Evolutionary conservation across 2,113 vertebrate species (phyloP), one percentile per base, ranked within the genome.

Genomic region (Trichomycterus rosablanca): DNA sequence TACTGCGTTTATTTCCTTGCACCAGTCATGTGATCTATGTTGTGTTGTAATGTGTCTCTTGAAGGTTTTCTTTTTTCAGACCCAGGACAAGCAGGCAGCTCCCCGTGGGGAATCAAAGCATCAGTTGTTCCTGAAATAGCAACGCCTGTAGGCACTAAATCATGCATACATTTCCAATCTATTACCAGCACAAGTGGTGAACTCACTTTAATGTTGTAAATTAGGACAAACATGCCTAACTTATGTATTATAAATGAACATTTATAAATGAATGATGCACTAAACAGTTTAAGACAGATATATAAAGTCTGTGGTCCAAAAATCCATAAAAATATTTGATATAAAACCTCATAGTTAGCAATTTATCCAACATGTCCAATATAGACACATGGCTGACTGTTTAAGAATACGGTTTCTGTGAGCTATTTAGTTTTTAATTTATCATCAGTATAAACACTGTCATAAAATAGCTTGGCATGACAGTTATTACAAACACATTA

Each of bases 111-210:
- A 81, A 20, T 46, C 70, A 76, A 73, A 82, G 79, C 74, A 76
- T 78, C 72, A 73, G 80, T 74, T 76, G 75, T 74, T 74, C 79
- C 76, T 74, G 71, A 79, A 85, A 87, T 83, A 83, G 81, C 72
- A 80, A 63, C 62, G 73, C 83, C 82, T 67, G 71, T 75, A 81
- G 82, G 80, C 78, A 73, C 62, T 71, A 78, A 82, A 77, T 79
- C 74, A 78, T 79, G 77, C 76, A 80, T 78, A 74, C 50, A 78
- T 82, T 80, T 72, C 56, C 76, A 67, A 73, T 78, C 74, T 80
- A 80, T 83, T 72, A 78, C 78, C 75, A 77, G 83, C 81, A 77
- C 73, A 72, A 74, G 72, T 72, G 76, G 72, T 81, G 73, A 71
- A 77, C 75, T 73, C 66, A 19, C 23, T 49, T 80, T 79, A 59